phyloP scores from a whole-genome alignment of 2,797 vertebrate species.

The Eupleurogrammus muticus region DNA sequence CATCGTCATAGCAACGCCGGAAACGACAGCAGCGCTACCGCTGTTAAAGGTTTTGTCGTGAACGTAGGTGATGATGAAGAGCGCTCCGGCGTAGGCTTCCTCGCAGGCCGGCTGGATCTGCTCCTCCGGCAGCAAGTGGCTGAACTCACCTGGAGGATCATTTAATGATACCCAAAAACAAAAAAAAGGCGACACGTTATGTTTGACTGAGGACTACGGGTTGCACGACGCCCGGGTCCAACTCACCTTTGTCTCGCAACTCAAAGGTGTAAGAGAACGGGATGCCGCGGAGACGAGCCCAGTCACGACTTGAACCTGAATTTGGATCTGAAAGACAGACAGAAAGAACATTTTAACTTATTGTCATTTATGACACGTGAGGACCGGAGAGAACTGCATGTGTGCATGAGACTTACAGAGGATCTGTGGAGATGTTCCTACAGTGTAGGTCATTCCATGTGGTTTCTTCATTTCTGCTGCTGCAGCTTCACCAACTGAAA shows the following conservation, averaged over 20 bases:
- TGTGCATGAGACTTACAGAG: conserved; percentile 80
- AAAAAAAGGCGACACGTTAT: neutral
- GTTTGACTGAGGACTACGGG: neutral
- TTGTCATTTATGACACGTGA: neutral
- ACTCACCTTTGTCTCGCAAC: conserved; percentile 78
- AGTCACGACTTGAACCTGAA: conserved; percentile 86
- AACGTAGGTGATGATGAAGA: conserved; percentile 76
- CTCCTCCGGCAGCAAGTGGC: conserved; percentile 76
- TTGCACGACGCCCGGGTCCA: neutral
- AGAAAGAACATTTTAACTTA: no score
- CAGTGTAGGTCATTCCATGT: conserved; percentile 82
- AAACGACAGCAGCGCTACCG: conserved; percentile 3
- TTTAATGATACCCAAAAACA: neutral
- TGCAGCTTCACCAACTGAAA: conserved; percentile 82
- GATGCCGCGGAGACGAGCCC: conserved; percentile 80
- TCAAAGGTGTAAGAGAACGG: conserved; percentile 85
- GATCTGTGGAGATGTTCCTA: conserved; percentile 81
- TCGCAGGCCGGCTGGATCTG: conserved; percentile 85
- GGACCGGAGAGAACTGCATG: neutral
- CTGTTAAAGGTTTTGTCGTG: conserved; percentile 71
- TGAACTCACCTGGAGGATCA: conserved; percentile 54
- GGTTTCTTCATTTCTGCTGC: conserved; percentile 80
- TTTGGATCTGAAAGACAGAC: conserved; percentile 69
- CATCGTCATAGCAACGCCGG: conserved; percentile 19
- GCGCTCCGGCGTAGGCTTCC: conserved; percentile 80